These are phyloP conservation scores for Hyalella azteca DNA, from an alignment of 2,888 invertebrate species.

Conservation along the genomic window DNA sequence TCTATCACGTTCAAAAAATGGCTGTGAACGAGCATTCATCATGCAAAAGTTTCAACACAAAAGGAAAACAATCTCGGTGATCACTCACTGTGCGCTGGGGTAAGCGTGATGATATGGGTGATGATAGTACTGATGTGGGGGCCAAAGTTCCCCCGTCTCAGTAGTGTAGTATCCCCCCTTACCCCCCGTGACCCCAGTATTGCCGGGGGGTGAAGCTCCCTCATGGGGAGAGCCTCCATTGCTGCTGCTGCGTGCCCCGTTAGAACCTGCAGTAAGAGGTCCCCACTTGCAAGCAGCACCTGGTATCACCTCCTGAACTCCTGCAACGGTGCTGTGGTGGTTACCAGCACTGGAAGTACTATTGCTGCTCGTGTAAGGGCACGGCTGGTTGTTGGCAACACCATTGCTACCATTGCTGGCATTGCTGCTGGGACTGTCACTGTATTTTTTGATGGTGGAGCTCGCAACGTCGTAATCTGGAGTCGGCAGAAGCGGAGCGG, in stretches of 20 bases:
- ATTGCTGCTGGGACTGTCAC: constrained; percentile 60
- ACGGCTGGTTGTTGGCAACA: constrained; percentile 52
- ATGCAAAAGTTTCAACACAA: constrained; percentile 58
- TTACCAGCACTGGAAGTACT: not conserved
- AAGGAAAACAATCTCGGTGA: constrained; percentile 62
- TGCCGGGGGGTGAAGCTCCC: constrained; percentile 67
- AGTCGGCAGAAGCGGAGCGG: constrained; percentile 38
- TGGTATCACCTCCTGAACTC: constrained; percentile 64
- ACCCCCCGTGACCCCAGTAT: constrained; percentile 63
- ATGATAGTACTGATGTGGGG: constrained; percentile 71
- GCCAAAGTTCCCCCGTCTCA: constrained; percentile 71
- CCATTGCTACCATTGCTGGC: constrained; percentile 55
- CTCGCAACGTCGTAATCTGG: constrained; percentile 7
- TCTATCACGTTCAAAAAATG: too few species aligned
- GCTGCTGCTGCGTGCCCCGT: constrained; percentile 54
- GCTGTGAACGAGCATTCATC: too few species aligned
- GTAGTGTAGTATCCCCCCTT: constrained; percentile 60
- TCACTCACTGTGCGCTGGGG: constrained; percentile 68
- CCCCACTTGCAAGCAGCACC: constrained; percentile 63
- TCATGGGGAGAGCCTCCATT: constrained; percentile 65
- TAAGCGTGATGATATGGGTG: constrained; percentile 71
- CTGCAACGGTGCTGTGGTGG: constrained; percentile 37
- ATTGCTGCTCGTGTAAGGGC: constrained; percentile 59
- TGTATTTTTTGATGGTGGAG: constrained; percentile 28
- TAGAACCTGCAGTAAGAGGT: constrained; percentile 58